Evolutionary conservation across 2,113 vertebrate species (phyloP).

Genomic region (Rutilus rutilus): DNA sequence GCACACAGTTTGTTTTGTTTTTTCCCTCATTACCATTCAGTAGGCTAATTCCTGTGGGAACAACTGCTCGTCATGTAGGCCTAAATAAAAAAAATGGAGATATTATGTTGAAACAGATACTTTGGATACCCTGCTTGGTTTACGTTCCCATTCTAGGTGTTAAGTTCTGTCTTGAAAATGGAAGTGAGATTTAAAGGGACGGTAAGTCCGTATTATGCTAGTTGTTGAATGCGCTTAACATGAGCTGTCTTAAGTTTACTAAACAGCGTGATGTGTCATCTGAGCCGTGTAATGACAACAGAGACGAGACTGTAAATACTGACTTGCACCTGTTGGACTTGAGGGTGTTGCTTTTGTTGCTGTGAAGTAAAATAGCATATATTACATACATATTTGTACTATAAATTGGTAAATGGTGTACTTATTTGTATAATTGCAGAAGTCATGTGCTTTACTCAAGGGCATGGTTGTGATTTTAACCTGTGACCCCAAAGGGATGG

Average conservation of each 20-base stretch:
- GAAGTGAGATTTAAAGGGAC: slow-evolving; percentile 76
- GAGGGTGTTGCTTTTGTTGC: neutral
- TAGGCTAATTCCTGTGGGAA: slow-evolving; percentile 38
- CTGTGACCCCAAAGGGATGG: neutral
- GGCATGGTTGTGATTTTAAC: slow-evolving; percentile 4
- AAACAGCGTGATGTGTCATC: neutral
- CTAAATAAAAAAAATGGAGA: slow-evolving; percentile 12
- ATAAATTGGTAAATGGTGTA: neutral
- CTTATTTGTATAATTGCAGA: neutral
- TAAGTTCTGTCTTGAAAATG: slow-evolving; percentile 61
- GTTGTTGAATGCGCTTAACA: neutral
- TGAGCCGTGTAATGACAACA: slow-evolving; percentile 1
- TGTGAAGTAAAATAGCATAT: neutral
- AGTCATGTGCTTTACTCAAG: neutral
- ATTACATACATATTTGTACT: neutral
- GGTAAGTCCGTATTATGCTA: slow-evolving; percentile 66
- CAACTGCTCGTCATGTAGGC: slow-evolving; percentile 34
- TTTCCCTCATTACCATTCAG: slow-evolving; percentile 52
- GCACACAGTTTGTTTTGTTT: slow-evolving; percentile 35
- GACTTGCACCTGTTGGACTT: neutral
- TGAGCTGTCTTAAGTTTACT: slow-evolving; percentile 5
- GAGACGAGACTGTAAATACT: neutral
- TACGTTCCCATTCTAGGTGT: neutral
- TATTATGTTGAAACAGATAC: neutral
- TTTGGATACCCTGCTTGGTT: neutral